Percentiles rank a stretch among this genome's conserved stretches.
These are phyloP conservation scores for Lasioglossum figueresi DNA, from an alignment of 2,888 invertebrate genomes.

Conservation along the genomic window DNA sequence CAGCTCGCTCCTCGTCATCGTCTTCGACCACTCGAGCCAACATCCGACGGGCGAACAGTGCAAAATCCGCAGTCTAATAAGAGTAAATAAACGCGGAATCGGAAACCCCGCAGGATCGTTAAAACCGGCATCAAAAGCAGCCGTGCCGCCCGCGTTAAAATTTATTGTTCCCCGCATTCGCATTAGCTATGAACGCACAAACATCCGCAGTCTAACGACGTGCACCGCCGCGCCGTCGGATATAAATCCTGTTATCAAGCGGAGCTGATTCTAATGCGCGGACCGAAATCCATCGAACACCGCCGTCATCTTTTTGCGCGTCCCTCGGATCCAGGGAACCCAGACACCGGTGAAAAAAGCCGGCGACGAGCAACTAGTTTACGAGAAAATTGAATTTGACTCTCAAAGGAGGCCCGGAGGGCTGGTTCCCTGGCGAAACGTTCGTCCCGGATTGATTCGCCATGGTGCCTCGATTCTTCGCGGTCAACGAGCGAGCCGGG, in stretches of 20 bases:
- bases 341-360: background rate
- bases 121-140: background rate
- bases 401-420: background rate
- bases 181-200: background rate
- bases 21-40: too few species aligned
- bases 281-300: background rate
- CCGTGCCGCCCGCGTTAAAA: background rate
- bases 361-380: background rate
- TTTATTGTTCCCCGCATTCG: background rate
- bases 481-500: constrained; percentile 1
- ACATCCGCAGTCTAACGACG: constrained; percentile 1
- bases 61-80: background rate
- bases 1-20: too few species aligned
- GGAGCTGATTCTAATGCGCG: background rate
- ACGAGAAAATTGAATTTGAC: background rate
- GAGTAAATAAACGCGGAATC: background rate
- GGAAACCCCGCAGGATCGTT: background rate
- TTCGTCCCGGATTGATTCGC: constrained; percentile 31
- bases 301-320: background rate
- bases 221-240: background rate
- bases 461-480: constrained; percentile 15
- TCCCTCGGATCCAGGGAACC: background rate
- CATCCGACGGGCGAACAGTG: background rate
- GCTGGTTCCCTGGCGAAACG: constrained; percentile 15
- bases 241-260: background rate